Evolutionary conservation across 2,113 vertebrate genomes (phyloP).

Genomic region (Sylvia atricapilla): DNA sequence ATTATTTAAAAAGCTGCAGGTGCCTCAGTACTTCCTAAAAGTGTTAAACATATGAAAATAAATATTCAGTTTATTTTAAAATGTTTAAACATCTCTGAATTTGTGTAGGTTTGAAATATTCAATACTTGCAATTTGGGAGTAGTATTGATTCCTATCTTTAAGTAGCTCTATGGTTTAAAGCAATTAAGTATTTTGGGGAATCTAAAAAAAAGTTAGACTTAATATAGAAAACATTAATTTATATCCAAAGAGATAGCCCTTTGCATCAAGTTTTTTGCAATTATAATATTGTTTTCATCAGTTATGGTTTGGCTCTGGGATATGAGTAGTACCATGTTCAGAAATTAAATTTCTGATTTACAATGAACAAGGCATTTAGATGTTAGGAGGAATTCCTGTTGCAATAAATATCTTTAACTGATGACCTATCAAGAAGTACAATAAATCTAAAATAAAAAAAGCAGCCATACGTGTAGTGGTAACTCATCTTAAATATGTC

Average conservation of each 20-base stretch:
- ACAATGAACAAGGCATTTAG: neutral
- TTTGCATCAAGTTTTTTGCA: neutral
- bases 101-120: neutral
- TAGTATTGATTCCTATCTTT: neutral
- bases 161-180: neutral
- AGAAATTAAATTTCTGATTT: neutral
- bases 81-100: neutral
- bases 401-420: neutral
- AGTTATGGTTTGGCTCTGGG: neutral
- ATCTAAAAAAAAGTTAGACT: neutral
- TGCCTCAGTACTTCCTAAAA: neutral
- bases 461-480: neutral
- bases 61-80: neutral
- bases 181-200: neutral
- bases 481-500: neutral
- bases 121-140: neutral
- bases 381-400: neutral
- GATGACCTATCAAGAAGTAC: neutral
- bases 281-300: neutral
- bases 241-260: neutral
- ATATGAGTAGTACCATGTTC: neutral
- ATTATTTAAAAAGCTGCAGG: neutral
- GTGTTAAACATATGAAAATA: neutral
- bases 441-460: neutral
- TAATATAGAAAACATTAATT: neutral